Evolutionary conservation across 2,797 vertebrate species (phyloP).

Genomic region (Agapornis canus): DNA sequence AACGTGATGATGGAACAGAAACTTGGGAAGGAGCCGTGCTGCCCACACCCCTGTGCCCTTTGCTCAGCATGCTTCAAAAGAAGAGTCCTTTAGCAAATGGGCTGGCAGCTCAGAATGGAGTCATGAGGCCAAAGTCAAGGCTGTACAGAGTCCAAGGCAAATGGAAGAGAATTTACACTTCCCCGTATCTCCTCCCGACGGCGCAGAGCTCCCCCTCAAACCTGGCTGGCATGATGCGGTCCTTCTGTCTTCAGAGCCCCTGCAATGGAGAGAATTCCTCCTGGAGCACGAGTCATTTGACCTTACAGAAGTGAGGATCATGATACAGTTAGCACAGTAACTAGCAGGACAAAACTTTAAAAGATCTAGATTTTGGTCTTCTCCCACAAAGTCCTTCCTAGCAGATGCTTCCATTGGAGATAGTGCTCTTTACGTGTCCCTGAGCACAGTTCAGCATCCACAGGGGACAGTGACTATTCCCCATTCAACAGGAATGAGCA

Average conservation of each 20-base stretch:
- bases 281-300: neutral
- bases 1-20: neutral
- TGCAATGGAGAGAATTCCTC: slow-evolving; percentile 48
- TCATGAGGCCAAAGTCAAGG: slow-evolving; percentile 32
- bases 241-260: slow-evolving; percentile 46
- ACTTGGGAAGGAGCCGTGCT: slow-evolving; percentile 12
- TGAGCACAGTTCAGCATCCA: neutral
- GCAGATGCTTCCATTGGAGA: neutral
- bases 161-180: slow-evolving; percentile 51
- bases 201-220: slow-evolving; percentile 45
- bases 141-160: slow-evolving; percentile 57
- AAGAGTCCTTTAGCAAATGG: slow-evolving; percentile 26
- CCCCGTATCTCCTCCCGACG: neutral
- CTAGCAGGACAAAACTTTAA: neutral
- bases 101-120: slow-evolving; percentile 32
- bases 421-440: neutral
- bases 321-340: neutral
- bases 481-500: rapidly evolving
- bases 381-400: neutral
- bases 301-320: rapidly evolving
- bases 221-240: neutral
- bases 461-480: neutral
- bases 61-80: slow-evolving; percentile 36
- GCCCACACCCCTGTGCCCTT: neutral
- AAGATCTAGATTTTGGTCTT: neutral